Evolutionary conservation across 2,113 vertebrate genomes (phyloP).

Genomic region (Lynx canadensis): DNA sequence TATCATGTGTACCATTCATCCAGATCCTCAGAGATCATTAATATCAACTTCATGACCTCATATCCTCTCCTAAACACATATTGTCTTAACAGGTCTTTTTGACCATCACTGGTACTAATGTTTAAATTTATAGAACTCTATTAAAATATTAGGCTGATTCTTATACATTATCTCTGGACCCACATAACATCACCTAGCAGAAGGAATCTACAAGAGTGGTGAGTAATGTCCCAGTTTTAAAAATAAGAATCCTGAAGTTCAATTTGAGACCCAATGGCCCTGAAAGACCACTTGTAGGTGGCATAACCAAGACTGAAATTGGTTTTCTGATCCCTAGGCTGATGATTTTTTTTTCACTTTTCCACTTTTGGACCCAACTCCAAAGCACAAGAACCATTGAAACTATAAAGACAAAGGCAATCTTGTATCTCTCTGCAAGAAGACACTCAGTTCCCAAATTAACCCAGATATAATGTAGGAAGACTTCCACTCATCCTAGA

Average conservation of each 20-base stretch:
- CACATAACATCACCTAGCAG: neutral
- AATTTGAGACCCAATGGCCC: neutral
- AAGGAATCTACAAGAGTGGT: neutral
- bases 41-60: neutral
- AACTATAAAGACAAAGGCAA: constrained; percentile 44
- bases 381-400: constrained; percentile 62
- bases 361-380: constrained; percentile 43
- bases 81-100: neutral
- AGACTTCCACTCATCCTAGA: constrained; percentile 44
- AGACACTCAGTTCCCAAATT: constrained; percentile 56
- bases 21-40: constrained; percentile 11
- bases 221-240: constrained; percentile 48
- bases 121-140: constrained; percentile 28
- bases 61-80: constrained; percentile 19
- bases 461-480: constrained; percentile 21
- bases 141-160: constrained; percentile 38
- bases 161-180: neutral
- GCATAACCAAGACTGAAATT: constrained; percentile 46
- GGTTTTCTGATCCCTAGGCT: constrained; percentile 66
- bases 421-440: constrained; percentile 43
- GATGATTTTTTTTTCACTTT: constrained; percentile 59
- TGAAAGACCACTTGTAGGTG: constrained; percentile 1
- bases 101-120: neutral
- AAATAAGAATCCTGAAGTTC: constrained; percentile 45
- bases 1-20: neutral